Base-by-base conservation (phyloP, 2,797 vertebrate species). In the Chloroceryle amazona region DNA sequence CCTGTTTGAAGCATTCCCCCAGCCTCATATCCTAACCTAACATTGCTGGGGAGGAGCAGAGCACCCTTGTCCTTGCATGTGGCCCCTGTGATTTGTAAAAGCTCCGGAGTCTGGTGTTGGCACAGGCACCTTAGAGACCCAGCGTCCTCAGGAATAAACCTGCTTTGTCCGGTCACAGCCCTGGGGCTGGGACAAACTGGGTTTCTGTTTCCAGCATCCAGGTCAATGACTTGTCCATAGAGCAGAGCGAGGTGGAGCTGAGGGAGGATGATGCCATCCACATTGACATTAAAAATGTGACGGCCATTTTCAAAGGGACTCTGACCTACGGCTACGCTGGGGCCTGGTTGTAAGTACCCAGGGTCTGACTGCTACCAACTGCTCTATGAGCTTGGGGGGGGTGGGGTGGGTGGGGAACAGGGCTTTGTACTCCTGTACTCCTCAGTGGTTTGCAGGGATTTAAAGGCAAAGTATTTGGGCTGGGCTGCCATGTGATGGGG, bases 221-320 rank as follows among this genome's bases (percentile, higher is more conserved):
- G 97, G 98, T 99, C 92, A 96, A 98, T 51, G 98, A 98, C 94
- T 94, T 99, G 97, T 98, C 98, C 6, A 98, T 99, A 5, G 98
- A 98, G 72, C 97, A 75, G 51, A 99, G 99, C 2, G 97, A 97
- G 4, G 99, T 99, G 75, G 98, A 99, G 76, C 97, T 99, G 57
- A 97, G 39, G 71, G 98, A 98, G 28, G 97, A 98, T 1, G 72
- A 98, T 57, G 98, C 98, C 65, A 97, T 99, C 6, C 54, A 94
- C 33, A 91, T 99, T 76, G 90, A 95, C 68, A 99, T 99, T 47
- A 97, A 96, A 79, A 99, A 99, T 0, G 98, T 98, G 31, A 98
- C 99, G 0, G 99, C 98, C 2, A 66, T 97, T 89, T 99, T 99
- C 96, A 98, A 61, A 85, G 99, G 99, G 66, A 99, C 98, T 55